These are phyloP conservation scores for Atlantisia rogersi DNA, from an alignment of 2,113 vertebrate species.

Conservation along the genomic window DNA sequence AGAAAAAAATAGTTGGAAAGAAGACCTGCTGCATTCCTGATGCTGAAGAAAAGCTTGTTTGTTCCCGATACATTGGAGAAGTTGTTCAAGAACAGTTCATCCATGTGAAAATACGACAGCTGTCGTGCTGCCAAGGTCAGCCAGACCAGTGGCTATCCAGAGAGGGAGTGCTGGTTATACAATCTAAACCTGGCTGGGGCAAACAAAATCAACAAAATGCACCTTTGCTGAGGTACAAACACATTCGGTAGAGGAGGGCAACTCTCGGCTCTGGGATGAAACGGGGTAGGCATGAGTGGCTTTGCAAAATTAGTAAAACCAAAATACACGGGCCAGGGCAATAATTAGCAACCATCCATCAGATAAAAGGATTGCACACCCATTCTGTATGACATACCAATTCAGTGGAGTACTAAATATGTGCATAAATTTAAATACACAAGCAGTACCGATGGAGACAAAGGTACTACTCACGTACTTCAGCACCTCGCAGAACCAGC, in stretches of 20 bases:
- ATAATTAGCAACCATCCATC: conserved; percentile 20
- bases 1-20: conserved; percentile 62
- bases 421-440: conserved; percentile 42
- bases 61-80: conserved; percentile 67
- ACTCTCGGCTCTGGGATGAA: neutral
- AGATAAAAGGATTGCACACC: conserved; percentile 36
- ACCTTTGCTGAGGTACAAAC: conserved; percentile 20
- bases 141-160: conserved; percentile 26
- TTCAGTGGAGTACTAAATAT: conserved; percentile 36
- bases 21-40: conserved; percentile 67
- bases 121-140: conserved; percentile 59
- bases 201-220: conserved; percentile 1
- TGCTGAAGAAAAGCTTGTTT: conserved; percentile 67
- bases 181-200: neutral
- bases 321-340: neutral
- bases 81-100: conserved; percentile 69
- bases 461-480: conserved; percentile 12
- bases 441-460: conserved; percentile 13
- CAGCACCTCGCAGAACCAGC: neutral
- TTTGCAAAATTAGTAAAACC: conserved; percentile 21
- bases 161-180: conserved; percentile 22
- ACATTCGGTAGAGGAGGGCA: neutral
- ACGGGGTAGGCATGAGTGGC: neutral
- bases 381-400: conserved; percentile 18
- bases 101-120: conserved; percentile 71